These are phyloP conservation scores for Cepphus grylle DNA, from an alignment of 2,113 vertebrate genomes.

Conservation along the genomic window DNA sequence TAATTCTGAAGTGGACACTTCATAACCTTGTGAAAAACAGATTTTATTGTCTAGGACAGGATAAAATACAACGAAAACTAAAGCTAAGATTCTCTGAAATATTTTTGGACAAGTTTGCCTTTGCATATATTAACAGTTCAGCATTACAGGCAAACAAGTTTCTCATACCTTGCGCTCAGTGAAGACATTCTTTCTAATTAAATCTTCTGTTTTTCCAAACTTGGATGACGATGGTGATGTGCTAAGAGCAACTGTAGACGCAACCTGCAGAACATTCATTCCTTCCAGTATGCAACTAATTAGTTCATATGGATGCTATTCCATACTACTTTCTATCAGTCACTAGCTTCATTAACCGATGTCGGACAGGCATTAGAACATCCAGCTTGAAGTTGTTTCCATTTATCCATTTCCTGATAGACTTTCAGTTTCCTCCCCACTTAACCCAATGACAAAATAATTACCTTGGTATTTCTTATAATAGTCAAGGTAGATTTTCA, in stretches of 20 bases:
- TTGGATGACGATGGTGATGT: not conserved
- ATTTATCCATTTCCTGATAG: not conserved
- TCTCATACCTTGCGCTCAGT: not conserved
- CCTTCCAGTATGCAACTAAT: not conserved
- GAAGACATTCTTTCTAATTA: not conserved
- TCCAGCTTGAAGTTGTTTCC: not conserved
- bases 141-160: not conserved
- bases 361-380: not conserved
- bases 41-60: not conserved
- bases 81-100: not conserved
- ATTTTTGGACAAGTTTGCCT: not conserved
- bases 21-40: not conserved
- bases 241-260: not conserved
- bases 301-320: not conserved
- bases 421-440: not conserved
- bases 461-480: not conserved
- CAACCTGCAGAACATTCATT: not conserved
- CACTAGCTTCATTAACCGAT: not conserved
- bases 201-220: not conserved
- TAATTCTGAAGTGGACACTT: not conserved
- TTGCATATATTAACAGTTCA: not conserved
- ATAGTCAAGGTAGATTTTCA: slow-evolving; percentile 1
- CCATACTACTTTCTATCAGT: not conserved
- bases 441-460: not conserved
- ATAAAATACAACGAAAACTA: not conserved